A percentile compares a stretch with the other conserved stretches of the same genome.
phyloP scores from a whole-genome alignment of 2,888 invertebrate species.

The Cantharis rufa region DNA sequence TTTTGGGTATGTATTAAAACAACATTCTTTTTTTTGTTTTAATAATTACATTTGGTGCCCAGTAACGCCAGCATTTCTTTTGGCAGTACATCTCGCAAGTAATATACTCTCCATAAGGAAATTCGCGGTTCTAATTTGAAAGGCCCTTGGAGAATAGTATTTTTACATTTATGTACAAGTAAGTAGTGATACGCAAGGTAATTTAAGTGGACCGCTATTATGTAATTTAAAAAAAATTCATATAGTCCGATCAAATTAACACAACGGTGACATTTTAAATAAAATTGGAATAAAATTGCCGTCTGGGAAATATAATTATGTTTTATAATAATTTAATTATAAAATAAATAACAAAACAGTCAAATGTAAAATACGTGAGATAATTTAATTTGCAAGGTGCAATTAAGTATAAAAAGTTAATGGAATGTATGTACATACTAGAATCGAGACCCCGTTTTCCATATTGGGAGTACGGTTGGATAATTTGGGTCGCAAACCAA shows the following conservation, averaged over 20 bases:
- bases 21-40: no score
- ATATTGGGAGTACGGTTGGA: slow-evolving; percentile 3
- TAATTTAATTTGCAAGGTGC: not conserved
- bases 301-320: not conserved
- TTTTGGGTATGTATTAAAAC: no score
- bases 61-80: no score
- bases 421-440: slow-evolving; percentile 3
- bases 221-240: not conserved
- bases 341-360: not conserved
- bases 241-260: not conserved
- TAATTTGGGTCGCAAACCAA: slow-evolving; percentile 16
- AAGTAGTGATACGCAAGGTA: no score
- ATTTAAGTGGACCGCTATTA: not conserved
- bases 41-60: no score
- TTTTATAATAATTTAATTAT: not conserved
- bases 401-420: not conserved
- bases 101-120: no score
- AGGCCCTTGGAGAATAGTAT: no score
- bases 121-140: no score
- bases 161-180: no score
- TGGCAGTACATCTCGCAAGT: no score
- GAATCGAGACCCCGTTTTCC: not conserved
- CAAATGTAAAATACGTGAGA: not conserved
- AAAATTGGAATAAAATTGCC: not conserved
- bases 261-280: not conserved